Base-by-base conservation (phyloP, 2,888 invertebrate genomes). In the Sminthurides aquaticus region DNA sequence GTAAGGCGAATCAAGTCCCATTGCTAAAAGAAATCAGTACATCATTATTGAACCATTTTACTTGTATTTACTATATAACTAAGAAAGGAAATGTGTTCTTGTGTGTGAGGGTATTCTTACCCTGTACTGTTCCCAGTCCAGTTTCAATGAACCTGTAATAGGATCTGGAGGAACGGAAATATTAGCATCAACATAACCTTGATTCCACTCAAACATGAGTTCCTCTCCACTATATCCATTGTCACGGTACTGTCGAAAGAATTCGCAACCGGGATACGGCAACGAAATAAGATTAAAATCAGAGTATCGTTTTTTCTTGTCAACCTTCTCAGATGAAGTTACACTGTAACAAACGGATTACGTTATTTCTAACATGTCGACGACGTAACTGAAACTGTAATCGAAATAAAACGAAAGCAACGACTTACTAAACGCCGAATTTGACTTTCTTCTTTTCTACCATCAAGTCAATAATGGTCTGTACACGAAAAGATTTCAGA, bases 191-290 rank as follows among this genome's bases (percentile, higher is more conserved):
- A 87, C 85, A 71, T 85, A 84, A 49, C 83, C 79, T 77, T 87
- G 87, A 59, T 81, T 82, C 89, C 90, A 90, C 77, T 90, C 84
- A 78, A 87, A 90, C 59, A 84, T 79, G 64, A 89, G 81, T 64
- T 82, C 84, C 75, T 85, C 83, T 15, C 86, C 87, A 73, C 81
- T 80, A 77, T 87, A 89, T 75, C 85, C 84, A 76, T 85, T 85
- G 76, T 87, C 86, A 72, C 87, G 83, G 79, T 86, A 90, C 74
- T 86, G 84, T 71, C 82, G 84, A 78, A 90, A 90, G 79, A 89
- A 89, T 79, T 90, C 90, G 82, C 89, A 90, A 70, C 90, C 90
- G 66, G 90, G 90, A 80, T 89, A 90, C 67, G 90, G 90, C 76
- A 89, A 80, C 72, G 86, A 85, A 69, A 88, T 79, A 70, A 90